Conservation (phyloP, 2,113 vertebrate genomes). For the Pseudolaguvia tuberculata region DNA sequence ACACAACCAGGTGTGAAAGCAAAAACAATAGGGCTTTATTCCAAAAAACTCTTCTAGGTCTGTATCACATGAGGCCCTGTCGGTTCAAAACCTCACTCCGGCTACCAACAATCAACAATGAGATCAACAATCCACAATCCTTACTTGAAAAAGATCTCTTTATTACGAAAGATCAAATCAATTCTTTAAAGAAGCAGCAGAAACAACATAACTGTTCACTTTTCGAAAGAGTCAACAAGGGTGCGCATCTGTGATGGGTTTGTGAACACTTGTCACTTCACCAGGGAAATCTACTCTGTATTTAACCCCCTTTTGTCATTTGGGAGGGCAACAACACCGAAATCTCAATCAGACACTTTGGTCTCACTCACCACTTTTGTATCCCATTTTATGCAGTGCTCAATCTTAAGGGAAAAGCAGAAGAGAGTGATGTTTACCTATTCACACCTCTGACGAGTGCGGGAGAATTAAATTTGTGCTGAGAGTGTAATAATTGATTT, state of each 20-base stretch:
- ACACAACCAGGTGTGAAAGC: constrained; percentile 61
- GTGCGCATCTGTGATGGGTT: constrained; percentile 37
- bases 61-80: constrained; percentile 33
- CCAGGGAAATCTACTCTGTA: constrained; percentile 40
- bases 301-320: constrained; percentile 42
- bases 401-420: constrained; percentile 45
- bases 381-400: constrained; percentile 35
- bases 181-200: constrained; percentile 22
- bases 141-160: constrained; percentile 15
- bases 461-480: constrained; percentile 53
- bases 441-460: constrained; percentile 64
- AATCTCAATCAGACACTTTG: constrained; percentile 25
- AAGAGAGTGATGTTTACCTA: constrained; percentile 60
- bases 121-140: constrained; percentile 8
- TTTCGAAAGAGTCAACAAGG: constrained; percentile 37
- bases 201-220: constrained; percentile 39
- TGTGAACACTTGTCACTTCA: constrained; percentile 39
- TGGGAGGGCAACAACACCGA: constrained; percentile 37
- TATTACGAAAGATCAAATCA: constrained; percentile 17
- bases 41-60: constrained; percentile 39
- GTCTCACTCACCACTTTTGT: constrained; percentile 15
- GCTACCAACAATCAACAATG: constrained; percentile 3
- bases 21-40: constrained; percentile 57
- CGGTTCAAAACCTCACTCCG: constrained; percentile 16
- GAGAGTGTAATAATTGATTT: constrained; percentile 66